Conservation (phyloP, 2,888 invertebrate genomes). For the Meta bourneti region DNA sequence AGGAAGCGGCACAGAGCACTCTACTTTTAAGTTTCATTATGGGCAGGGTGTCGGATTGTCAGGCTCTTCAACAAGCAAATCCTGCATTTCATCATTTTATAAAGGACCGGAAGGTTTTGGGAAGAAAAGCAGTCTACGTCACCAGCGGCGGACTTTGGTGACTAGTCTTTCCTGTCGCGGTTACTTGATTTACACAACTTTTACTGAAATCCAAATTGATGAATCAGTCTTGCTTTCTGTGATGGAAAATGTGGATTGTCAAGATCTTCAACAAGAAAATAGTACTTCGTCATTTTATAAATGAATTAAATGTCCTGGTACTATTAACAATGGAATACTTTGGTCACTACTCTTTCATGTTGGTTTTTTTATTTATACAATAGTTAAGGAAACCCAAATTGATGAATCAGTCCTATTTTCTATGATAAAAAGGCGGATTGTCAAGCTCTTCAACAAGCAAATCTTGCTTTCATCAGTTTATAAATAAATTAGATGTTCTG, state of each 20-base stretch:
- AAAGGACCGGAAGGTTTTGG: neutral
- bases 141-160: neutral
- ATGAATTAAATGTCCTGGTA: no score
- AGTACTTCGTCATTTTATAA: no score
- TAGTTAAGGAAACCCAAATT: no score
- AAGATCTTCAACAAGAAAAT: neutral
- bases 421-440: no score
- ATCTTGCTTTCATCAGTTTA: conserved; percentile 5
- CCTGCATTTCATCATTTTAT: conserved; percentile 6
- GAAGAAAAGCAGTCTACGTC: conserved; percentile 42
- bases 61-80: conserved; percentile 25
- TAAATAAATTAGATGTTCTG: neutral
- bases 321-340: no score
- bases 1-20: conserved; percentile 12
- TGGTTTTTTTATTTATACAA: no score
- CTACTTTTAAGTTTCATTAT: conserved; percentile 52
- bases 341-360: no score
- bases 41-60: conserved; percentile 17
- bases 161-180: no score
- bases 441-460: conserved; percentile 30
- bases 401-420: no score
- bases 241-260: neutral
- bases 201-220: no score
- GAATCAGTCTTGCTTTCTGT: no score
- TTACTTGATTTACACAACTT: no score